Conservation (phyloP, 2,888 invertebrate species). For the Thera britannica region DNA sequence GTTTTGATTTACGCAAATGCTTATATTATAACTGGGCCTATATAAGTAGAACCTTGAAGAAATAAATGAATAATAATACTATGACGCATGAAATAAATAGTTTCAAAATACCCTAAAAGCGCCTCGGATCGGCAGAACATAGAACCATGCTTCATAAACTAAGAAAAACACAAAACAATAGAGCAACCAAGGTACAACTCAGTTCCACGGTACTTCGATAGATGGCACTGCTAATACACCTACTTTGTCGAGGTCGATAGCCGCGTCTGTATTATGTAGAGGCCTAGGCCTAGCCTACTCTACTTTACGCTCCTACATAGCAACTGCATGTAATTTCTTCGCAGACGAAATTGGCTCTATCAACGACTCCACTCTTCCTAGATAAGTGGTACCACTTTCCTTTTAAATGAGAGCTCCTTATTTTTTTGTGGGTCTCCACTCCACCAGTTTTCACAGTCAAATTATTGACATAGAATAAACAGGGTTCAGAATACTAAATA, state of each 20-base stretch:
- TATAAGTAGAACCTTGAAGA: too few relatives aligned
- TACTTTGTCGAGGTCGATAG: constrained; percentile 16
- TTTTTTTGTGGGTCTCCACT: too few relatives aligned
- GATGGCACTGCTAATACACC: constrained; percentile 20
- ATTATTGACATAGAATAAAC: too few relatives aligned
- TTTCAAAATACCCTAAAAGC: not conserved
- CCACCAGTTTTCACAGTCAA: too few relatives aligned
- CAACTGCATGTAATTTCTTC: constrained; percentile 17
- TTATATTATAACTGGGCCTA: too few relatives aligned
- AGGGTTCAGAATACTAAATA: too few relatives aligned
- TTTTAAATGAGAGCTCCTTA: not conserved
- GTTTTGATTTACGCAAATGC: too few relatives aligned
- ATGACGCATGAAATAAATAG: not conserved
- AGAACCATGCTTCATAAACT: constrained; percentile 5
- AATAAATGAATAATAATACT: too few relatives aligned
- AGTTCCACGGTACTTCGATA: constrained; percentile 10
- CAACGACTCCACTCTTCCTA: constrained; percentile 19
- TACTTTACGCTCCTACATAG: constrained; percentile 1
- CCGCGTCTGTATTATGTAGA: constrained; percentile 13
- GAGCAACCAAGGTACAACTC: constrained; percentile 1
- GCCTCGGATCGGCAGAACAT: constrained; percentile 1
- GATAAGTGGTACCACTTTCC: constrained; percentile 8
- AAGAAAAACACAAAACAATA: constrained; percentile 5
- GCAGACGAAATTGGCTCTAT: constrained; percentile 25
- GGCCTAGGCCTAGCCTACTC: not conserved